Conservation (phyloP, 2,113 vertebrate genomes). For the Paralichthys olivaceus region DNA sequence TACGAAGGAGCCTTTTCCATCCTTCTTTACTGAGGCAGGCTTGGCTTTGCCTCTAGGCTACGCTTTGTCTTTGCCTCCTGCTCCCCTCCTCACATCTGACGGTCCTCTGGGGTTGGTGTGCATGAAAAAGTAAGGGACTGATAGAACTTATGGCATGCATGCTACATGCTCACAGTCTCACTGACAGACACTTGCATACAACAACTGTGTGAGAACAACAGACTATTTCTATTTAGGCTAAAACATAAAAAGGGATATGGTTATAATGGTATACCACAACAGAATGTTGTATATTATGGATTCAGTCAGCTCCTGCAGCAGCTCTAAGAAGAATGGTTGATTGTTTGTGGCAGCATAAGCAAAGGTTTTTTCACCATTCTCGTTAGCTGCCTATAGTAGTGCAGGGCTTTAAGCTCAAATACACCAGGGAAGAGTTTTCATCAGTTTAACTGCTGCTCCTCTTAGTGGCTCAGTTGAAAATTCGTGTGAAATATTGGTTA, state of each 20-base stretch:
- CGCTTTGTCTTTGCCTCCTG: constrained; percentile 51
- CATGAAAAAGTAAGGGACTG: constrained; percentile 39
- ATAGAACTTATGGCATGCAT: constrained; percentile 45
- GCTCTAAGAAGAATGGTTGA: constrained; percentile 33
- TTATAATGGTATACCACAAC: constrained; percentile 33
- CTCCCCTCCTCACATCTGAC: constrained; percentile 39
- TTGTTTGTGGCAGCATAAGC: constrained; percentile 12
- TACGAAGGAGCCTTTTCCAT: constrained; percentile 21
- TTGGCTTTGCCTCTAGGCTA: constrained; percentile 54
- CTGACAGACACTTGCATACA: constrained; percentile 32
- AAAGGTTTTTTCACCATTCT: constrained; percentile 31
- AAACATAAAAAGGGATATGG: constrained; percentile 38
- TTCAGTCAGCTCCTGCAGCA: constrained; percentile 4
- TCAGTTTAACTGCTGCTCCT: constrained; percentile 16
- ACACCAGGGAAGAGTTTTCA: constrained; percentile 31
- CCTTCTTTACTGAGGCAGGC: constrained; percentile 31
- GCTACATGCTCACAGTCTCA: constrained; percentile 45
- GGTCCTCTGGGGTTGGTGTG: constrained; percentile 48
- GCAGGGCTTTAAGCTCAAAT: constrained; percentile 35
- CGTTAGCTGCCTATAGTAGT: constrained; percentile 31
- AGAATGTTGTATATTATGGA: constrained; percentile 40
- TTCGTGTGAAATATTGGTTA: constrained; percentile 34
- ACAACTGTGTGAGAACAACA: constrained; percentile 42
- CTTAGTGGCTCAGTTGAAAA: constrained; percentile 42
- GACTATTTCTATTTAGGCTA: constrained; percentile 34